These are phyloP conservation scores for Lasioglossum baleicum DNA, from an alignment of 1,140 invertebrate species.

Conservation along the genomic window DNA sequence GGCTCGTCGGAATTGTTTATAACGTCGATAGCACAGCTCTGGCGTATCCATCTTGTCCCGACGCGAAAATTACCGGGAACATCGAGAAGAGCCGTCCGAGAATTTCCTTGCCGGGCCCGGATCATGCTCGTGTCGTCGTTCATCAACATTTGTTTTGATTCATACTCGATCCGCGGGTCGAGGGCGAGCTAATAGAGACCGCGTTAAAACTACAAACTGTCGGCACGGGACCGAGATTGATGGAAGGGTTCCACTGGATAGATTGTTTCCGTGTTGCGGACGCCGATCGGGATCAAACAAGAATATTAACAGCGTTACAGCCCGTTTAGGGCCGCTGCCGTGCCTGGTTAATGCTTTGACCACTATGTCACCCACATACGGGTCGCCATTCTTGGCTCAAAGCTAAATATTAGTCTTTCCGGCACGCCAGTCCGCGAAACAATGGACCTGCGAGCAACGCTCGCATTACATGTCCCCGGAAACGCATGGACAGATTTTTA, in stretches of 20 bases:
- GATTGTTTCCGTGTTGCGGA: background rate
- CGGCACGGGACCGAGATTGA: background rate
- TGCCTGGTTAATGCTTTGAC: background rate
- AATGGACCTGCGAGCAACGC: too few species aligned
- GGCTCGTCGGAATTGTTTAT: background rate
- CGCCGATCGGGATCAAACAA: background rate
- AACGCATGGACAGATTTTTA: too few species aligned
- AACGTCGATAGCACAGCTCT: background rate
- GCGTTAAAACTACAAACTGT: conserved; percentile 6
- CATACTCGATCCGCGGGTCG: background rate
- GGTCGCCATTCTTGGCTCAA: too few species aligned
- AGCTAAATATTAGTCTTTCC: too few species aligned
- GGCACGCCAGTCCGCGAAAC: too few species aligned
- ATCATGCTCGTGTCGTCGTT: background rate
- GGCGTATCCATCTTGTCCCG: background rate
- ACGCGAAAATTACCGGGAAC: background rate
- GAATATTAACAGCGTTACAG: background rate
- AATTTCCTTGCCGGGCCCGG: background rate
- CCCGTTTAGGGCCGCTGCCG: background rate
- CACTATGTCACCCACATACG: too few species aligned
- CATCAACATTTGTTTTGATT: conserved; percentile 28
- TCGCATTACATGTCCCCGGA: too few species aligned
- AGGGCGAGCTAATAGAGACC: background rate
- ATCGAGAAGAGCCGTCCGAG: background rate
- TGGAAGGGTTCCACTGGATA: background rate